Evolutionary conservation across 2,113 vertebrate species (phyloP).

Genomic region (Cisticola juncidis): DNA sequence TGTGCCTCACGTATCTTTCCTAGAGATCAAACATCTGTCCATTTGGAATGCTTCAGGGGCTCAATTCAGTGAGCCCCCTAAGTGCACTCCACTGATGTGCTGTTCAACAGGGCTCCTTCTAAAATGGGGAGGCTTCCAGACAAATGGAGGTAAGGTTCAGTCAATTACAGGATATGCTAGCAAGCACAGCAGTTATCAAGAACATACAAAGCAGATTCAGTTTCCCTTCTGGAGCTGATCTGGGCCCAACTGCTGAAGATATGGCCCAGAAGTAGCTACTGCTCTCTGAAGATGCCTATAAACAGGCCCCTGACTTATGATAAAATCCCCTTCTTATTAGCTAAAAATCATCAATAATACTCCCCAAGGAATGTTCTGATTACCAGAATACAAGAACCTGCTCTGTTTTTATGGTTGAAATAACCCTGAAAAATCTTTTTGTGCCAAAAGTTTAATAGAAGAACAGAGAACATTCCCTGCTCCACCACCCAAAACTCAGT

Average conservation of each 20-base stretch:
- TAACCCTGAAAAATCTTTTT: not conserved
- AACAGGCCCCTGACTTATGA: not conserved
- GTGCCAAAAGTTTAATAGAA: not conserved
- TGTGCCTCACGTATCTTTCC: not conserved
- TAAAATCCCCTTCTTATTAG: not conserved
- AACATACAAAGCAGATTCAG: not conserved
- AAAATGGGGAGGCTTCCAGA: not conserved
- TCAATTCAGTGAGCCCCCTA: not conserved
- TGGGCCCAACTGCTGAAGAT: not conserved
- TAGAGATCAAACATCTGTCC: not conserved
- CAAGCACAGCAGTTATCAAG: not conserved
- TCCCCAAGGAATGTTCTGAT: not conserved
- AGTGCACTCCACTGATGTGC: not conserved
- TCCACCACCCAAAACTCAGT: not conserved
- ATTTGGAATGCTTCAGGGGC: not conserved
- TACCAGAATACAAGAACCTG: not conserved
- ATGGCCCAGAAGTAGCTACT: not conserved
- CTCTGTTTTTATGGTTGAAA: not conserved
- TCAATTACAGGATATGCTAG: accelerated
- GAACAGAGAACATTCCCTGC: not conserved
- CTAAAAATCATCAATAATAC: not conserved
- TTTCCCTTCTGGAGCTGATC: not conserved
- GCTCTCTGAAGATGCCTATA: not conserved
- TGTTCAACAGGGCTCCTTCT: not conserved
- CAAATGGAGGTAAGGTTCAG: not conserved